These are phyloP conservation scores for Amphiduros pacificus DNA, from an alignment of 2,888 invertebrate species.

Conservation along the genomic window DNA sequence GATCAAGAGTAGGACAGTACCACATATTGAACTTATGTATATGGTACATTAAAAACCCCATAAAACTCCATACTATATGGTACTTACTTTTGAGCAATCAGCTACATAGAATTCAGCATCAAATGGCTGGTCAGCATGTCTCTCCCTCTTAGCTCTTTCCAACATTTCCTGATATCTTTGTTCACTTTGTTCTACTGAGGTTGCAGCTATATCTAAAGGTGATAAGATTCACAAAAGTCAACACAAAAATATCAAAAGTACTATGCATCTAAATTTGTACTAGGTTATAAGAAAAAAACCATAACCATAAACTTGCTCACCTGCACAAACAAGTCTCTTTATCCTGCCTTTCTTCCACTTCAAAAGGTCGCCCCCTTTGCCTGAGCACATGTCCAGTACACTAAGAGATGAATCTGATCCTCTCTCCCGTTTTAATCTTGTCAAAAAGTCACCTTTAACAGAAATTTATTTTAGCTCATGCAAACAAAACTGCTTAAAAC, in stretches of 20 bases:
- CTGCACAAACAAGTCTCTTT: slow-evolving; percentile 82
- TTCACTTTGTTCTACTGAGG: slow-evolving; percentile 89
- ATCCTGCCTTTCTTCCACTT: slow-evolving; percentile 88
- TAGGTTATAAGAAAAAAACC: too few species aligned
- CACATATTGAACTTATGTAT: too few species aligned
- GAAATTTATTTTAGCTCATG: too few species aligned
- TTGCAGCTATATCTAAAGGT: slow-evolving; percentile 78
- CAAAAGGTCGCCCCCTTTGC: slow-evolving; percentile 97
- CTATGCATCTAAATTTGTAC: too few species aligned
- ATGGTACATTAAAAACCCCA: too few species aligned
- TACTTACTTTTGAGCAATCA: slow-evolving; percentile 79
- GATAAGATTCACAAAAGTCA: not conserved
- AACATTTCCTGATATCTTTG: slow-evolving; percentile 76
- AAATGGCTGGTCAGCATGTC: slow-evolving; percentile 64
- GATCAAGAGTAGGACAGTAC: too few species aligned
- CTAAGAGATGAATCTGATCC: slow-evolving; percentile 40
- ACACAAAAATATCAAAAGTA: too few species aligned
- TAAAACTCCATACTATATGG: not conserved
- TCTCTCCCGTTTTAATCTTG: slow-evolving; percentile 61
- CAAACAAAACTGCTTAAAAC: too few species aligned
- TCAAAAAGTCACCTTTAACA: slow-evolving; percentile 70
- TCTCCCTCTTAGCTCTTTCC: slow-evolving; percentile 44
- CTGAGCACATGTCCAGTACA: slow-evolving; percentile 93
- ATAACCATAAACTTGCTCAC: too few species aligned
- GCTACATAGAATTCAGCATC: slow-evolving; percentile 87